Conservation (phyloP, 2,113 vertebrate genomes). For the Larimichthys crocea region DNA sequence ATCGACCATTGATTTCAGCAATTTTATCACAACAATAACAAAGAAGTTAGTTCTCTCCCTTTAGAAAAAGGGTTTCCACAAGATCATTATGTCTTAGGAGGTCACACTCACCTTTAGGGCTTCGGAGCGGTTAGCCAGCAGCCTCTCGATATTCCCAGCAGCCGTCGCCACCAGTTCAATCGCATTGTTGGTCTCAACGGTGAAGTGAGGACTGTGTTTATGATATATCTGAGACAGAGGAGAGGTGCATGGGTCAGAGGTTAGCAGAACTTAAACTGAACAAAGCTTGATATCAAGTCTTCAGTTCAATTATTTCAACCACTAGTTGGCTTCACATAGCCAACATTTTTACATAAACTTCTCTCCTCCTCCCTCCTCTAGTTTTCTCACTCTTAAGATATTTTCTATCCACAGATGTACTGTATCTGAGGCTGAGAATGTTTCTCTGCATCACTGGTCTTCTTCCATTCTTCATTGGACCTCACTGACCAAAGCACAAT, state of each 20-base stretch:
- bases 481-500: slow-evolving; percentile 27
- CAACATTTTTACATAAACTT: background rate
- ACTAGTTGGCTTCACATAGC: background rate
- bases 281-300: background rate
- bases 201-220: slow-evolving; percentile 86
- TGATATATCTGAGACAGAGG: slow-evolving; percentile 87
- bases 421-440: background rate
- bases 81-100: background rate
- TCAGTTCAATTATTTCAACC: background rate
- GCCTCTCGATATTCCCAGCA: slow-evolving; percentile 91
- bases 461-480: background rate
- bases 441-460: background rate
- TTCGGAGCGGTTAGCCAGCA: slow-evolving; percentile 90
- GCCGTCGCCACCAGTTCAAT: slow-evolving; percentile 89
- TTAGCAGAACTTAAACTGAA: background rate
- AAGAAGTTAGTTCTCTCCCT: background rate
- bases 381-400: background rate
- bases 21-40: background rate
- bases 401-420: background rate
- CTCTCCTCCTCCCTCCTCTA: too few species aligned
- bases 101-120: slow-evolving; percentile 89
- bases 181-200: slow-evolving; percentile 90
- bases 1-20: too few species aligned
- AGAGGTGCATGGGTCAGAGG: slow-evolving; percentile 25
- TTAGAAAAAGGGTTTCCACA: background rate